phyloP scores from a whole-genome alignment of 1,140 invertebrate genomes.

The Babylonia areolata region DNA sequence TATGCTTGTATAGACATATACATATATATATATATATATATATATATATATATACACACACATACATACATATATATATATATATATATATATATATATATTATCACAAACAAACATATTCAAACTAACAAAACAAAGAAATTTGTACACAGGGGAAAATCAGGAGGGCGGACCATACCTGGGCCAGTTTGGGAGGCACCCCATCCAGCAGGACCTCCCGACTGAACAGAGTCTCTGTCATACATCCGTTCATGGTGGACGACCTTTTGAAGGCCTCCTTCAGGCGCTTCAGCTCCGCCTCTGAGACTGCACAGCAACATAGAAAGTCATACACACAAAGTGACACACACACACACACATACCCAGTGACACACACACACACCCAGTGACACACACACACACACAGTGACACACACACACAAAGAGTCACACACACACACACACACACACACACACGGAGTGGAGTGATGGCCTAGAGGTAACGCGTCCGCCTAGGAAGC shows the following conservation, averaged over 20 bases:
- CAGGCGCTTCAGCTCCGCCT: conserved; percentile 86
- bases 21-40: not conserved
- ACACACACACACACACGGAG: no score
- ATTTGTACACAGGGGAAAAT: not conserved
- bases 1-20: no score
- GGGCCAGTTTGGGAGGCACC: conserved; percentile 85
- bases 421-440: no score
- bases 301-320: conserved; percentile 85
- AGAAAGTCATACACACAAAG: no score
- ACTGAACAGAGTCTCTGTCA: conserved; percentile 85
- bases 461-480: no score
- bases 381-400: no score
- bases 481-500: no score
- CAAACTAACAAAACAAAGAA: not conserved
- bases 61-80: not conserved
- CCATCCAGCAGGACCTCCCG: conserved; percentile 90
- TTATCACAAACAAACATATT: not conserved
- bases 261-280: conserved; percentile 90
- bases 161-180: conserved; percentile 78
- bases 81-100: not conserved
- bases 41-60: not conserved
- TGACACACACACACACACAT: no score
- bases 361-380: no score
- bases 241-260: conserved; percentile 82
- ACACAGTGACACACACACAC: no score